A percentile compares a stretch with the other conserved stretches of the same genome.
Evolutionary conservation across 2,888 invertebrate genomes (phyloP).

Genomic region (Hofmannophila pseudospretella): DNA sequence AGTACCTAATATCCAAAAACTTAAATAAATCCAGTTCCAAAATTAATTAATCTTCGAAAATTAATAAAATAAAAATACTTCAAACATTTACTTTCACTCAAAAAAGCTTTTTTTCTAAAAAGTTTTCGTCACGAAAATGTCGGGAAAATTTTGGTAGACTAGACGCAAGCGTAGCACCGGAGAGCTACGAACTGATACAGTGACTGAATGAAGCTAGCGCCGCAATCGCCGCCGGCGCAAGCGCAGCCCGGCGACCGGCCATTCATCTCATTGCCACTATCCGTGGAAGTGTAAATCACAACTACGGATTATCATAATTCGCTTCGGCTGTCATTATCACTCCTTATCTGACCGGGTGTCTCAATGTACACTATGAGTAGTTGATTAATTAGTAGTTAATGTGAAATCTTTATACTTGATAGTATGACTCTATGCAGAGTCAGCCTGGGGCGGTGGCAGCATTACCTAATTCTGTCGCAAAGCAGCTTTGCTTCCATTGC

Average conservation of each 20-base stretch:
- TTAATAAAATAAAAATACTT: not conserved
- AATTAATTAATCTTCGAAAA: constrained; percentile 3
- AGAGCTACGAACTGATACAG: constrained; percentile 50
- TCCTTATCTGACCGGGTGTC: not conserved
- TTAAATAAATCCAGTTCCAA: too few relatives aligned
- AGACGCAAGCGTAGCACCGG: constrained; percentile 46
- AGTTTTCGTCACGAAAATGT: constrained; percentile 16
- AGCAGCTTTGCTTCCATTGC: too few relatives aligned
- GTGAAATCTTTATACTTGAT: too few relatives aligned
- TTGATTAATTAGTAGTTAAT: too few relatives aligned
- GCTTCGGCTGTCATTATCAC: not conserved
- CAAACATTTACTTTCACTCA: too few relatives aligned
- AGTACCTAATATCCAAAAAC: too few relatives aligned
- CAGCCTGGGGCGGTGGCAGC: too few relatives aligned
- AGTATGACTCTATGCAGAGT: too few relatives aligned
- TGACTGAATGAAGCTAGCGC: constrained; percentile 34
- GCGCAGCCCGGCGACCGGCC: constrained; percentile 27
- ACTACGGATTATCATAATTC: constrained; percentile 18
- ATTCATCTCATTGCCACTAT: constrained; percentile 56
- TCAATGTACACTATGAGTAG: too few relatives aligned
- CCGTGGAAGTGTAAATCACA: constrained; percentile 26
- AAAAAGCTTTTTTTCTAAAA: too few relatives aligned
- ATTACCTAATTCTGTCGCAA: too few relatives aligned
- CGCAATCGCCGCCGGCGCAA: constrained; percentile 16
- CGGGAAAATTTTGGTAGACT: constrained; percentile 24